Evolutionary conservation across 2,888 invertebrate species (phyloP).

Genomic region (Cremastinae sp.): DNA sequence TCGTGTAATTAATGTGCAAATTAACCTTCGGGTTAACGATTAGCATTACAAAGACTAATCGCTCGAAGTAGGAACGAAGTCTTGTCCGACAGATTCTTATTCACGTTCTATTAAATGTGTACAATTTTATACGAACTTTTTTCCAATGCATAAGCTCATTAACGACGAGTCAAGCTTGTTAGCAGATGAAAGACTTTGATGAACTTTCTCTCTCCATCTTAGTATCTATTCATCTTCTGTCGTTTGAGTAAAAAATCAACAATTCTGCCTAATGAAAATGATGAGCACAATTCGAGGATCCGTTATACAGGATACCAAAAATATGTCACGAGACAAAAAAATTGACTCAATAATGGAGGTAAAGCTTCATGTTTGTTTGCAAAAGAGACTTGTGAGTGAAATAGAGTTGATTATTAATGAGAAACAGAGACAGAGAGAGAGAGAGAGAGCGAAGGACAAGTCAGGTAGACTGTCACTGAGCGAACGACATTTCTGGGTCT

Average conservation of each 20-base stretch:
- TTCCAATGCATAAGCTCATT: conserved; percentile 66
- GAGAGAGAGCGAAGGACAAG: no score
- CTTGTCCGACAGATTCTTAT: conserved; percentile 25
- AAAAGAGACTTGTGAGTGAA: no score
- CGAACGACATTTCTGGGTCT: background rate
- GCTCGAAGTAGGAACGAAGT: conserved; percentile 58
- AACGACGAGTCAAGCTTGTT: conserved; percentile 68
- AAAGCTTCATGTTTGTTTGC: background rate
- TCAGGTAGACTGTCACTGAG: no score
- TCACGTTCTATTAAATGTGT: conserved; percentile 10
- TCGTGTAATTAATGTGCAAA: conserved; percentile 72
- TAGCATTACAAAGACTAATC: conserved; percentile 74
- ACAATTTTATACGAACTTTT: conserved; percentile 15
- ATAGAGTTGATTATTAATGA: background rate
- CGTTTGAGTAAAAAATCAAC: conserved; percentile 34
- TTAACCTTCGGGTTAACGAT: conserved; percentile 75
- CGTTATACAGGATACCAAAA: conserved; percentile 1
- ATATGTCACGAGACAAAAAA: background rate
- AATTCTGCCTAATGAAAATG: conserved; percentile 16
- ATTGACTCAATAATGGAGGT: background rate
- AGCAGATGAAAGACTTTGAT: conserved; percentile 59
- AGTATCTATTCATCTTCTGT: conserved; percentile 27
- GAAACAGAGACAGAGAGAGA: no score
- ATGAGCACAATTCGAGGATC: background rate
- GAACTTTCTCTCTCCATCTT: conserved; percentile 56